Evolutionary conservation across 1,140 invertebrate genomes (phyloP), one percentile per base, ranked within the genome.

Genomic region (Apis florea): DNA sequence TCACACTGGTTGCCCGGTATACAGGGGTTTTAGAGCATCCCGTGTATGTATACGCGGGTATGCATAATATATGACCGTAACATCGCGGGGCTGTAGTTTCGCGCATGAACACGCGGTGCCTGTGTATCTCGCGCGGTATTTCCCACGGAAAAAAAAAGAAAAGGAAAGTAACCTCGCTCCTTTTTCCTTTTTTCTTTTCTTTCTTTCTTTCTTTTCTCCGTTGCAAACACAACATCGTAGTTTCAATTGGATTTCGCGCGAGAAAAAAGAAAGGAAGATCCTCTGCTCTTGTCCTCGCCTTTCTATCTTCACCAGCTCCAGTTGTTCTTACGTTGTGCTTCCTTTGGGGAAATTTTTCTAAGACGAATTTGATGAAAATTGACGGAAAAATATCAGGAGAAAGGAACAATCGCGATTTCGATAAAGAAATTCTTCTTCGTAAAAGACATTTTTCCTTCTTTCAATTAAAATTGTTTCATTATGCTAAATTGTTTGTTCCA

Each of bases 11-110:
- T 26, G n/a, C 59, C n/a, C n/a, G 59, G 59, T 61, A 26, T 47
- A 24, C 64, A 40, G 76, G 26, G 31, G 66, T 66, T 69, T 78
- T 68, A 49, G n/a, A 68, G 64, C 66, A 31, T 2, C 54, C 40
- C 15, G 15, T 54, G 15, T 54, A 19, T 61, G n/a, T 26, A 26
- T 26, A 75, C 73, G 17, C 49, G 47, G n/a, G 12, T 56, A n/a
- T 78, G 76, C 54, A 78, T 78, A 78, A 78, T 78, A 53, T 58
- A 78, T 26, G 64, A 78, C 4, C 54, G 66, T 58, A 54, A 59
- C 75, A 56, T 47, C 6, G 3, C 15, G 19, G 31, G 31, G 21
- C 31, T 58, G 72, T 64, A 75, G 59, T 75, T 75, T 75, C 72
- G 59, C 59, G 59, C 72, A 51, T 26, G 72, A 24, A 63, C 59